These are phyloP conservation scores for Pseudotriccus pelzelni DNA, from an alignment of 2,797 vertebrate genomes.

Conservation along the genomic window DNA sequence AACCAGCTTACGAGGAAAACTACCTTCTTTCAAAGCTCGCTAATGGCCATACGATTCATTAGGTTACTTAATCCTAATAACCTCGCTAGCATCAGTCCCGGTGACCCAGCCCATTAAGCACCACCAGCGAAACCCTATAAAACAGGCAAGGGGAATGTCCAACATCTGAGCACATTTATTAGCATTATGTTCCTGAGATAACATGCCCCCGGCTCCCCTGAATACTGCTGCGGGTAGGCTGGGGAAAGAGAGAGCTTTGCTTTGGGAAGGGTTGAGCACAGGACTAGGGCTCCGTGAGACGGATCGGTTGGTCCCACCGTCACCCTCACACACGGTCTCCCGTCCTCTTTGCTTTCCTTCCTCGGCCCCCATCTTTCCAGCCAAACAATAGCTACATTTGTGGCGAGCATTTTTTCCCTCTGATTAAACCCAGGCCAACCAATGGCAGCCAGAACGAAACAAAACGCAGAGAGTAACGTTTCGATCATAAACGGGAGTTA, in stretches of 20 bases:
- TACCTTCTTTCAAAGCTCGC: constrained; percentile 34
- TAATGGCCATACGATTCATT: constrained; percentile 68
- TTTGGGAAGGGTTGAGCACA: not conserved
- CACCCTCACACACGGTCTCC: not conserved
- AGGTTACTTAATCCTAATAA: constrained; percentile 70
- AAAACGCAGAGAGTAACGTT: not conserved
- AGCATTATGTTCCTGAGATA: constrained; percentile 29
- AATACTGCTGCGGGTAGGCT: not conserved
- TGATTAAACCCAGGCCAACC: constrained; percentile 25
- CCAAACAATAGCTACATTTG: not conserved
- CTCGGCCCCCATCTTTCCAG: not conserved
- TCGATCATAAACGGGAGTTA: not conserved
- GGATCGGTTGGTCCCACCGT: not conserved
- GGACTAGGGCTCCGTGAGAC: not conserved
- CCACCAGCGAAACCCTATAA: constrained; percentile 62
- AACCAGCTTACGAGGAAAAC: not conserved
- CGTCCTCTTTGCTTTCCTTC: not conserved
- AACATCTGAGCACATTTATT: constrained; percentile 65
- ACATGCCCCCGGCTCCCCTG: not conserved
- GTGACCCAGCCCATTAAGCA: constrained; percentile 57
- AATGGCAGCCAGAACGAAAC: not conserved
- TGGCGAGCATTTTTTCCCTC: not conserved
- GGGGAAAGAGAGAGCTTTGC: not conserved
- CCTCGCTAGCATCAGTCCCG: constrained; percentile 49
- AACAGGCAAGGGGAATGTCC: constrained; percentile 57